Percentiles rank a stretch among this genome's conserved stretches.
Evolutionary conservation across 2,888 invertebrate species (phyloP).

Genomic region (Caenorhabditis sulstoni): DNA sequence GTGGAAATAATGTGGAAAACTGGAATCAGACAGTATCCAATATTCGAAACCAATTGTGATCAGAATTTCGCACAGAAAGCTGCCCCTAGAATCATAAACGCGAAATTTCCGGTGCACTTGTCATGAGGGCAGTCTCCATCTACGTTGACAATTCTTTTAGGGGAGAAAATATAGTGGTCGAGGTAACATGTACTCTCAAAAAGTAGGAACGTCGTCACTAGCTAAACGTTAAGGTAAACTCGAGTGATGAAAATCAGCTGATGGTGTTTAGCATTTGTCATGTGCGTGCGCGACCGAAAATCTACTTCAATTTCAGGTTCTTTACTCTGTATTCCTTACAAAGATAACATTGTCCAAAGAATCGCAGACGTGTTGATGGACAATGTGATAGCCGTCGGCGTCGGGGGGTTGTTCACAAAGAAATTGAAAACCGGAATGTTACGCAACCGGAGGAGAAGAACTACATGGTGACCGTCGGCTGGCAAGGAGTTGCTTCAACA

Average conservation of each 20-base stretch:
- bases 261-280: conserved; percentile 57
- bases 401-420: conserved; percentile 50
- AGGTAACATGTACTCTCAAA: background rate
- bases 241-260: conserved; percentile 42
- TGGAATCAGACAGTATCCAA: no score
- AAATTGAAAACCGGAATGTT: conserved; percentile 58
- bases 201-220: conserved; percentile 29
- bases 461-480: background rate
- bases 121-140: no score
- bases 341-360: conserved; percentile 59
- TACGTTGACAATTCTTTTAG: no score
- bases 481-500: conserved; percentile 45
- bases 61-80: no score
- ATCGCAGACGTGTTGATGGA: conserved; percentile 59
- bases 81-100: no score
- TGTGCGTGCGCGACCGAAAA: conserved; percentile 59
- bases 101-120: no score
- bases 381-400: conserved; percentile 58
- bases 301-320: conserved; percentile 57
- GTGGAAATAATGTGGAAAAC: no score
- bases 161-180: conserved; percentile 1
- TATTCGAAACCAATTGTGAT: no score
- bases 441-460: conserved; percentile 40
- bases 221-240: conserved; percentile 42
- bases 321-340: conserved; percentile 57